phyloP scores from a whole-genome alignment of 2,797 vertebrate genomes.

The Tachyglossus aculeatus region DNA sequence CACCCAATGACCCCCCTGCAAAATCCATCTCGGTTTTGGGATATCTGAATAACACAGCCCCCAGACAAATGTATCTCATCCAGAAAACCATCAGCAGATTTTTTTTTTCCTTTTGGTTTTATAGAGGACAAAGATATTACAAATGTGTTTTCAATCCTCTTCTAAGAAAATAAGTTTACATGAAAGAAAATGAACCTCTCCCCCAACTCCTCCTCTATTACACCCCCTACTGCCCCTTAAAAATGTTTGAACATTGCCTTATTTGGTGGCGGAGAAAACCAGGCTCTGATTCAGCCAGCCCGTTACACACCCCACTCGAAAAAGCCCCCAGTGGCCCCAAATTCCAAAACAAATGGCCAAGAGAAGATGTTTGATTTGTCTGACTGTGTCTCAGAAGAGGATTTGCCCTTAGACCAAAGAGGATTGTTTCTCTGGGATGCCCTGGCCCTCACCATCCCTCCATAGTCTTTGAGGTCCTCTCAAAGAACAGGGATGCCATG shows the following conservation, averaged over 20 bases:
- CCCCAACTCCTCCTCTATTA: not conserved
- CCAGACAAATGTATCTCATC: constrained; percentile 33
- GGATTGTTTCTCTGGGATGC: too few relatives aligned
- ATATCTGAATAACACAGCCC: constrained; percentile 25
- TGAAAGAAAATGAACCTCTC: constrained; percentile 1
- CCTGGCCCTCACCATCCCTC: too few relatives aligned
- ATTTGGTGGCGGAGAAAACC: not conserved
- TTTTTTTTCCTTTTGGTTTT: too few relatives aligned
- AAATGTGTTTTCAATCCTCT: constrained; percentile 49
- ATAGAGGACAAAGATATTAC: constrained; percentile 37
- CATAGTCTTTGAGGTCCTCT: too few relatives aligned
- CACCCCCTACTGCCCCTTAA: not conserved
- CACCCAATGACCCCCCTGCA: not conserved
- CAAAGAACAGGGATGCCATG: too few relatives aligned
- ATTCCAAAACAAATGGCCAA: too few relatives aligned
- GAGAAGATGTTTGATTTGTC: too few relatives aligned
- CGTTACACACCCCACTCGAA: too few relatives aligned
- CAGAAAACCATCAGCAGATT: constrained; percentile 29
- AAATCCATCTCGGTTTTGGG: constrained; percentile 31
- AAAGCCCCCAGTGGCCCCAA: too few relatives aligned
- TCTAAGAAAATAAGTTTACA: constrained; percentile 46
- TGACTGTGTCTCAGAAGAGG: too few relatives aligned
- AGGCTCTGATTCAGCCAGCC: not conserved
- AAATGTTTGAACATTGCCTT: constrained; percentile 22
- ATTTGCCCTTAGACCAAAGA: too few relatives aligned